A percentile compares a stretch with the other conserved stretches of the same genome.
These are phyloP conservation scores for Siniperca scherzeri DNA, from an alignment of 2,797 vertebrate species.

Conservation along the genomic window DNA sequence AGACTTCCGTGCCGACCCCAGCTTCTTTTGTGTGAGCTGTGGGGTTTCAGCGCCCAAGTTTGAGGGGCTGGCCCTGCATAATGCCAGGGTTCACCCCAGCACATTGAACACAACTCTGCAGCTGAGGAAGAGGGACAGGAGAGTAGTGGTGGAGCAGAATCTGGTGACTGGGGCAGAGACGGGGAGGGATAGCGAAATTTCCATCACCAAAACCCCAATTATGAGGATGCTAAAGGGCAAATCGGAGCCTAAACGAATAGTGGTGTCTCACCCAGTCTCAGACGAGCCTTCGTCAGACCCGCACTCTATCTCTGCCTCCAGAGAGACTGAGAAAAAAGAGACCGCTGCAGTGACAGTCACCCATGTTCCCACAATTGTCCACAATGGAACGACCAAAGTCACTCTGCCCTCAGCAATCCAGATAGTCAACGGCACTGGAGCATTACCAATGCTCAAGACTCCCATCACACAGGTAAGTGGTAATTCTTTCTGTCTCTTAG, in stretches of 20 bases:
- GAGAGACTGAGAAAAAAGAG: constrained; percentile 79
- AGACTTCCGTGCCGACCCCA: constrained; percentile 92
- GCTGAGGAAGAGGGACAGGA: constrained; percentile 88
- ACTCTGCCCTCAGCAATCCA: constrained; percentile 86
- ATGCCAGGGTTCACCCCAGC: constrained; percentile 88
- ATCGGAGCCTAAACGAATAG: constrained; percentile 93
- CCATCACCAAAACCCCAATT: constrained; percentile 97
- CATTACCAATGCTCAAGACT: constrained; percentile 91
- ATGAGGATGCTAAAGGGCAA: constrained; percentile 98
- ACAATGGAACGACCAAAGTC: constrained; percentile 85
- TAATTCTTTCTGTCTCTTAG: background rate
- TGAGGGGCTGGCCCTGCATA: constrained; percentile 94
- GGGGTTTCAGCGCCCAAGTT: constrained; percentile 91
- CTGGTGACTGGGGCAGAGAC: constrained; percentile 75
- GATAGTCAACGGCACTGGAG: constrained; percentile 91
- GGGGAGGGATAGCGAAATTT: constrained; percentile 90
- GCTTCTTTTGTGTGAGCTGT: constrained; percentile 91
- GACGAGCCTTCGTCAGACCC: constrained; percentile 78
- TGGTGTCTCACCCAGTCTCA: constrained; percentile 85
- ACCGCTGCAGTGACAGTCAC: constrained; percentile 79
- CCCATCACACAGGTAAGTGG: constrained; percentile 89
- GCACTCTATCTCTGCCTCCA: constrained; percentile 49
- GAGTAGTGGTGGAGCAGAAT: constrained; percentile 90
- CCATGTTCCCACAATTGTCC: constrained; percentile 85
- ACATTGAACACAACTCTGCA: constrained; percentile 87